Conservation (phyloP, 2,888 invertebrate species). For the Lydus trimaculatus region DNA sequence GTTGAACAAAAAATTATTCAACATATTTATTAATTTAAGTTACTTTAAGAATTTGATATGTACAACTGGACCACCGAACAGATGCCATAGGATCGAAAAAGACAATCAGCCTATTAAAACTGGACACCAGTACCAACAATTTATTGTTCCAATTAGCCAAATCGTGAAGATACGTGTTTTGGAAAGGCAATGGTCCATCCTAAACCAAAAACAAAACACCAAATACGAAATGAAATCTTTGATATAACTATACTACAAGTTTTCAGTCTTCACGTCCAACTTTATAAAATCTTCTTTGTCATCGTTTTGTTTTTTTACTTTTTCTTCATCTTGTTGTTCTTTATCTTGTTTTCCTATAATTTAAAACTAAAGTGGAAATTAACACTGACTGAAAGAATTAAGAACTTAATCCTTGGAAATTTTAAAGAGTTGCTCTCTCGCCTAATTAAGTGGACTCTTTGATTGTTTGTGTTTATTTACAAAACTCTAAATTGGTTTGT, state of each 20-base stretch:
- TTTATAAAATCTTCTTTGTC: no score
- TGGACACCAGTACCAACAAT: slow-evolving; percentile 62
- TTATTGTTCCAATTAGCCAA: slow-evolving; percentile 66
- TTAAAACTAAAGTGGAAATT: slow-evolving; percentile 55
- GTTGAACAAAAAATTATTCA: slow-evolving; percentile 39
- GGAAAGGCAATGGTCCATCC: slow-evolving; percentile 59
- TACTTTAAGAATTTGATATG: slow-evolving; percentile 7
- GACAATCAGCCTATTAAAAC: slow-evolving; percentile 63
- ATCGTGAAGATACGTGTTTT: slow-evolving; percentile 63
- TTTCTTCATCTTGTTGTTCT: slow-evolving; percentile 39
- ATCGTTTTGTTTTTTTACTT: no score
- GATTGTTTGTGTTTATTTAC: slow-evolving; percentile 36
- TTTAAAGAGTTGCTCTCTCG: slow-evolving; percentile 37
- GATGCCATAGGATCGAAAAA: slow-evolving; percentile 59
- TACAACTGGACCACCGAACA: slow-evolving; percentile 54
- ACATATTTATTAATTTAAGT: slow-evolving; percentile 7
- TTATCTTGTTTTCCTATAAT: slow-evolving; percentile 45
- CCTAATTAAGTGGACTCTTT: slow-evolving; percentile 47
- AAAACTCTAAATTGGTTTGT: slow-evolving; percentile 46
- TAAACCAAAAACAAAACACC: slow-evolving; percentile 26
- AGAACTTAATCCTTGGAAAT: slow-evolving; percentile 52
- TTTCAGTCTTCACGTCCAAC: slow-evolving; percentile 26
- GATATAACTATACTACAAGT: slow-evolving; percentile 15
- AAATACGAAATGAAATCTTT: slow-evolving; percentile 17
- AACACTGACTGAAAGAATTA: slow-evolving; percentile 44